A percentile compares a stretch with the other conserved stretches of the same genome.
phyloP scores from a whole-genome alignment of 2,113 vertebrate genomes.

The Chascanopsetta lugubris region DNA sequence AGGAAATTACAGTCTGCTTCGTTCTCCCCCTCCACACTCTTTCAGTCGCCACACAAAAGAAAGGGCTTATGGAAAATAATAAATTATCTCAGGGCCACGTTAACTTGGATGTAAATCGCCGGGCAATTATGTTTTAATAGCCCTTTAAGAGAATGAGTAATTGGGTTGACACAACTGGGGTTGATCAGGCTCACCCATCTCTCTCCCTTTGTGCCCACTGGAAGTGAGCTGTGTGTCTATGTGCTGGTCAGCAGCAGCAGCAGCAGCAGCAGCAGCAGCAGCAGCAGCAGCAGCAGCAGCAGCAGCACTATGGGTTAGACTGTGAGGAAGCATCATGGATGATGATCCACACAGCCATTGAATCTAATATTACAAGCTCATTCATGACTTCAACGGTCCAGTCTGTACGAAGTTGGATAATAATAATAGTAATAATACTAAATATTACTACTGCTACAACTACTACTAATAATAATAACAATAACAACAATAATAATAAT shows the following conservation, averaged over 20 bases:
- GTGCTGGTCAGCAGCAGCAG: conserved; percentile 50
- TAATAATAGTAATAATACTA: too few relatives aligned
- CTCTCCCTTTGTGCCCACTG: conserved; percentile 67
- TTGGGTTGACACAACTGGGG: conserved; percentile 79
- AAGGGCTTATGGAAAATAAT: conserved; percentile 84
- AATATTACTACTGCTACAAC: too few relatives aligned
- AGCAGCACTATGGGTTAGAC: conserved; percentile 27
- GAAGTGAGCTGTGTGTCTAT: conserved; percentile 48
- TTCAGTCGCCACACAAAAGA: conserved; percentile 75
- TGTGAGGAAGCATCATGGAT: conserved; percentile 6
- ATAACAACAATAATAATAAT: too few relatives aligned
- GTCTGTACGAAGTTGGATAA: too few relatives aligned
- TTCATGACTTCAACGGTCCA: too few relatives aligned
- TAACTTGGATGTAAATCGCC: conserved; percentile 85
- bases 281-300: too few relatives aligned
- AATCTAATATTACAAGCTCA: too few relatives aligned
- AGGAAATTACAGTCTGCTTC: conserved; percentile 79
- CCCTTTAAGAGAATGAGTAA: conserved; percentile 85
- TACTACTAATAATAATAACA: too few relatives aligned
- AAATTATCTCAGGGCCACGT: conserved; percentile 81
- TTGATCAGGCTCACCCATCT: conserved; percentile 78
- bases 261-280: conserved; percentile 29
- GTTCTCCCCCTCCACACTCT: conserved; percentile 48
- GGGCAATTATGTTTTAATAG: conserved; percentile 86
- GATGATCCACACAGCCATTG: conserved; percentile 6